These are phyloP conservation scores for Aleiodes alternator DNA, from an alignment of 2,888 invertebrate species.

Conservation along the genomic window DNA sequence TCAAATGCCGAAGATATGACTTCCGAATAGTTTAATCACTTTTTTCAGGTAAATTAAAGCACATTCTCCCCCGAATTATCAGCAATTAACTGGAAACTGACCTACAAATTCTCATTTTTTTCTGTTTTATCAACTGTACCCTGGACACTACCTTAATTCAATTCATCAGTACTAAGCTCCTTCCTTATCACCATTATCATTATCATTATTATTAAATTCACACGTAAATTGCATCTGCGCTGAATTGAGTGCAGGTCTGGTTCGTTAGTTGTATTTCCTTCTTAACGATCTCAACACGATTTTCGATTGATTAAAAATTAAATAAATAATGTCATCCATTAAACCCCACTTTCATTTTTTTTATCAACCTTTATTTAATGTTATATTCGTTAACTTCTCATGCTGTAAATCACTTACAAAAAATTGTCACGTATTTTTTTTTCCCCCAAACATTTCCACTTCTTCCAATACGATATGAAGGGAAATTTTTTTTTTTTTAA, in stretches of 20 bases:
- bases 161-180: not conserved
- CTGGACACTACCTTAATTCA: no score
- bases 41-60: no score
- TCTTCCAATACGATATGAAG: slow-evolving; percentile 19
- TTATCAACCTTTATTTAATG: slow-evolving; percentile 3
- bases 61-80: no score
- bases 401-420: slow-evolving; percentile 18
- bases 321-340: slow-evolving; percentile 13
- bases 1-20: no score
- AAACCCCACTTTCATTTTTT: slow-evolving; percentile 59
- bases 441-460: not conserved
- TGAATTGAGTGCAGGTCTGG: slow-evolving; percentile 49
- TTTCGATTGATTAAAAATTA: not conserved
- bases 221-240: slow-evolving; percentile 49
- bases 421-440: slow-evolving; percentile 36
- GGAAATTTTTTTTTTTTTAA: no score
- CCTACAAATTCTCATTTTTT: no score
- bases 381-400: slow-evolving; percentile 42
- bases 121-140: no score
- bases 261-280: slow-evolving; percentile 51
- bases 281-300: slow-evolving; percentile 31
- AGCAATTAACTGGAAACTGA: no score
- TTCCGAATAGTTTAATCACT: no score
- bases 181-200: not conserved
- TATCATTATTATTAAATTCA: not conserved